These are phyloP conservation scores for Perca flavescens DNA, from an alignment of 2,113 vertebrate genomes.

Conservation along the genomic window DNA sequence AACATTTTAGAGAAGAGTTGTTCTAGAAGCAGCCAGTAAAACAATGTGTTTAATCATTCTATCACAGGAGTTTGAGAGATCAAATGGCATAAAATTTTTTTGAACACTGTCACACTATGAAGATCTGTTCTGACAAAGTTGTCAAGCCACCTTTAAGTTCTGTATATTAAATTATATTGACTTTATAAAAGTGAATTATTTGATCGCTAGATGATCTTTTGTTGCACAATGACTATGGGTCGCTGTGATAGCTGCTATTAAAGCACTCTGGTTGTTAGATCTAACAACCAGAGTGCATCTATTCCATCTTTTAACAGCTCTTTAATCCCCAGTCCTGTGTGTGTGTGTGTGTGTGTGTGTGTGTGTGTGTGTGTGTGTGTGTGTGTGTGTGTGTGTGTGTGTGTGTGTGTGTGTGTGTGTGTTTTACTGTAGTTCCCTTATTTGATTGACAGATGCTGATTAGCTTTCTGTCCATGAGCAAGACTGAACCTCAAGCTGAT, in stretches of 20 bases:
- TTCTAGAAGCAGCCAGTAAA: neutral
- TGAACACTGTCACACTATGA: conserved; percentile 2
- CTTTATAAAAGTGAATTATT: conserved; percentile 22
- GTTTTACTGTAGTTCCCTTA: conserved; percentile 29
- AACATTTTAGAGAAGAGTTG: neutral
- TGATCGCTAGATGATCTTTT: conserved; percentile 20
- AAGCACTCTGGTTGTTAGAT: conserved; percentile 9
- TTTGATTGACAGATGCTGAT: conserved; percentile 62
- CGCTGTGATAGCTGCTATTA: conserved; percentile 12
- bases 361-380: conserved; percentile 12
- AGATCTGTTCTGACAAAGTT: neutral
- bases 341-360: neutral
- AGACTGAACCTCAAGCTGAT: conserved; percentile 27
- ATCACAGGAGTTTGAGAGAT: conserved; percentile 3
- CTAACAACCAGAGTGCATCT: no score
- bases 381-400: conserved; percentile 9
- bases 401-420: conserved; percentile 15
- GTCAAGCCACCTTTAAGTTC: conserved; percentile 15
- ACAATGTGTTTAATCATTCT: conserved; percentile 3
- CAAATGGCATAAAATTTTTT: neutral
- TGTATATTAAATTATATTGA: conserved; percentile 22
- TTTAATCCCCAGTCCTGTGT: conserved; percentile 32
- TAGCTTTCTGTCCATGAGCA: conserved; percentile 39
- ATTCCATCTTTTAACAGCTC: conserved; percentile 4
- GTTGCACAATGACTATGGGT: neutral